Evolutionary conservation across 2,888 invertebrate genomes (phyloP).

Genomic region (Noctua pronuba): DNA sequence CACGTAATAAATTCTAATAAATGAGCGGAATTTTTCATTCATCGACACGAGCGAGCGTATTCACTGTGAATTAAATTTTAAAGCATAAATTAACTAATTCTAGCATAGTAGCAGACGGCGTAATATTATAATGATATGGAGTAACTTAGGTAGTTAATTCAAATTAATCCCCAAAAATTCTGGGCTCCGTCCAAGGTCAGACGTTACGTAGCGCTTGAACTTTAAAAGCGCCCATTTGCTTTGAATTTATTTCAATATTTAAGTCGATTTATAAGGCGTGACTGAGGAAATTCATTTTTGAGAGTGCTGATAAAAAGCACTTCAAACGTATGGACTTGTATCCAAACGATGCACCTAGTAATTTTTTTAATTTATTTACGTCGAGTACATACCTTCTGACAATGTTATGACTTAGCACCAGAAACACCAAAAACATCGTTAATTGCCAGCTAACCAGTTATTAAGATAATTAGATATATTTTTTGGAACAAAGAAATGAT

Average conservation of each 20-base stretch:
- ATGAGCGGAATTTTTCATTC: slow-evolving; percentile 72
- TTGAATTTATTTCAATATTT: slow-evolving; percentile 79
- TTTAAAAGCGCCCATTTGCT: slow-evolving; percentile 69
- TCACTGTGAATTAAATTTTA: slow-evolving; percentile 62
- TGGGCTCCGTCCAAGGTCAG: slow-evolving; percentile 76
- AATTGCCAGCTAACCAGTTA: slow-evolving; percentile 53
- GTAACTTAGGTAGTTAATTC: slow-evolving; percentile 65
- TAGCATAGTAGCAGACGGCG: slow-evolving; percentile 69
- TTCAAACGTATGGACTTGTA: slow-evolving; percentile 59
- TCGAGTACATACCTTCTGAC: slow-evolving; percentile 20
- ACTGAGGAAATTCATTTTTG: slow-evolving; percentile 71
- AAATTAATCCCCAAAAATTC: slow-evolving; percentile 70
- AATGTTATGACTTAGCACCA: slow-evolving; percentile 46
- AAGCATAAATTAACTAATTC: slow-evolving; percentile 73
- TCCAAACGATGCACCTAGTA: slow-evolving; percentile 60
- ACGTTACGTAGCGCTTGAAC: slow-evolving; percentile 70
- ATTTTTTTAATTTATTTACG: slow-evolving; percentile 52
- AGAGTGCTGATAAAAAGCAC: slow-evolving; percentile 62
- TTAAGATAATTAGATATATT: slow-evolving; percentile 54
- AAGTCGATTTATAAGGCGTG: slow-evolving; percentile 83
- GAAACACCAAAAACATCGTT: slow-evolving; percentile 49
- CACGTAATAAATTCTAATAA: slow-evolving; percentile 43
- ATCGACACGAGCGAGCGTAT: slow-evolving; percentile 62
- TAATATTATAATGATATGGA: slow-evolving; percentile 60
- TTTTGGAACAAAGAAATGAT: slow-evolving; percentile 45